Conservation (phyloP, 2,797 vertebrate genomes). For the Etheostoma nigrum region DNA sequence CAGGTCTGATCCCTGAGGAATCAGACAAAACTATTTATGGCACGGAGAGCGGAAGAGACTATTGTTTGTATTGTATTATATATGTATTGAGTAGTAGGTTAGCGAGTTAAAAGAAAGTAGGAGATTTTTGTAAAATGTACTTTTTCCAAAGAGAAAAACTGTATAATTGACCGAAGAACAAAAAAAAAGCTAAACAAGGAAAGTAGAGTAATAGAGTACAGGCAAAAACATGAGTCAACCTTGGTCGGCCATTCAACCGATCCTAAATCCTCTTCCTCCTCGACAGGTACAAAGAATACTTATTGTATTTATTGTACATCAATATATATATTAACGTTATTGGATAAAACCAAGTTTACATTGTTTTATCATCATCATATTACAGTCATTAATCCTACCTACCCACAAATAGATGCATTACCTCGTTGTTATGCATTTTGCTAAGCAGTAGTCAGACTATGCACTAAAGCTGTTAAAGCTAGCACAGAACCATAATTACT, state of each 20-base stretch:
- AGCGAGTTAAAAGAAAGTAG: too few relatives aligned
- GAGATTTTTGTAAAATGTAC: too few relatives aligned
- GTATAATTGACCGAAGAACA: background rate
- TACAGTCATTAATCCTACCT: too few relatives aligned
- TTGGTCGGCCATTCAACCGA: background rate
- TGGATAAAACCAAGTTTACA: too few relatives aligned
- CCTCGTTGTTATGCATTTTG: too few relatives aligned
- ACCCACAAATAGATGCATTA: too few relatives aligned
- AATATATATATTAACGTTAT: background rate
- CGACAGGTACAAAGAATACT: background rate
- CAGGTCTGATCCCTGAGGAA: background rate
- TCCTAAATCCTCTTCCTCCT: background rate
- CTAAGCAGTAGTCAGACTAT: too few relatives aligned
- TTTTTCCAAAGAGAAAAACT: background rate
- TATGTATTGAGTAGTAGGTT: background rate
- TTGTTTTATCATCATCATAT: too few relatives aligned
- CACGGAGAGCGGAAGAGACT: background rate
- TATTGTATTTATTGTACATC: background rate
- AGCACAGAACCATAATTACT: too few relatives aligned
- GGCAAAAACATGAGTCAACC: background rate
- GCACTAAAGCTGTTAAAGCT: too few relatives aligned
- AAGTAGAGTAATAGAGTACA: background rate
- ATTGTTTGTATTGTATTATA: background rate
- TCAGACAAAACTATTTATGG: background rate
- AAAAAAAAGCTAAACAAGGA: background rate